Base-by-base conservation (phyloP, 2,113 vertebrate genomes). In the Scopus umbretta region DNA sequence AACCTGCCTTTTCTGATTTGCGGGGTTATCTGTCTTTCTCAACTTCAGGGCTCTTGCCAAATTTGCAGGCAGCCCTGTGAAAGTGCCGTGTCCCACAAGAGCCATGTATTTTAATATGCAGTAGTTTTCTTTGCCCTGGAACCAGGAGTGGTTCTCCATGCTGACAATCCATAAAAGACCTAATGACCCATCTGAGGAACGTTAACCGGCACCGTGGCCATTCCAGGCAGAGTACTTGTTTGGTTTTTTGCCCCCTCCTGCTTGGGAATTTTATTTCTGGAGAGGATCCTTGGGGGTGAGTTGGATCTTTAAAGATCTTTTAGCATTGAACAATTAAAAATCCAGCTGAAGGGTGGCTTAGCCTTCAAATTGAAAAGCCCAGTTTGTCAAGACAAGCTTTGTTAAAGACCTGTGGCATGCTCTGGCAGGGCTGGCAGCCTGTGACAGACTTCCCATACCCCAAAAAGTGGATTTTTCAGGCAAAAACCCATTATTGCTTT, bases 1-100 rank as follows among this genome's bases (percentile, higher is more conserved):
- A 97, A 94, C 70, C 91, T 97, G 94, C 94, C 97, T 97, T 90
- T 95, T 82, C 92, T 95, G 85, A 97, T 97, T 96, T 91, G 95
- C 81, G 9, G 91, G 43, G 70, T 94, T 92, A 97, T 97, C 94
- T 36, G 40, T 98, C 95, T 97, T 91, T 82, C 90, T 76, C 90
- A 95, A 92, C 83, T 90, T 63, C 91, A 62, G 90, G 61, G 83
- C 86, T 53, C 72, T 85, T 93, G 96, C 97, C 97, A 97, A 96
- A 95, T 74, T 93, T 13, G 2, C 92, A 61, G 86, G 94, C 93
- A 96, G 96, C 90, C 93, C 89, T 47, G 80, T 56, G 91, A 55
- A 96, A 91, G 84, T 65, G 80, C 74, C 11, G 22, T 26, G 80
- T 96, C 96, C 92, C 96, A 78, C 94, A 96, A 96, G 94, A 89